Evolutionary conservation across 2,888 invertebrate genomes (phyloP), one percentile per base, ranked within the genome.

Genomic region (Caenorhabditis panamensis): DNA sequence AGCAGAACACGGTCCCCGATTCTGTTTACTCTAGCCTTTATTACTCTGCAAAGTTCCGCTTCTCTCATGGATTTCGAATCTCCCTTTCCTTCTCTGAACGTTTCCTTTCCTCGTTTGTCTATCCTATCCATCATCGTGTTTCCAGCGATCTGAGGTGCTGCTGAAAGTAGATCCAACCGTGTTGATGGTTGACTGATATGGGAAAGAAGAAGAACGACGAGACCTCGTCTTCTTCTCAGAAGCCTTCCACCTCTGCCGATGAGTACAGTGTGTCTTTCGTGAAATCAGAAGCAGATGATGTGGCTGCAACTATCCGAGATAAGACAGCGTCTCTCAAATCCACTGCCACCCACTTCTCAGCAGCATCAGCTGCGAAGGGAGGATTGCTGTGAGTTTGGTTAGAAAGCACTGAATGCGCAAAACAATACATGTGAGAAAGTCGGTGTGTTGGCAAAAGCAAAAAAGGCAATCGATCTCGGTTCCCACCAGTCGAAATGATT

Each of bases 241-340:
- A 73, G 22, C 49, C 64, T 18, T 58, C 62, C 26, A 49, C 47
- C 18, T 53, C 69, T n/a, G 24, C 24, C 22, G 68, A 78, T 44
- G 71, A 78, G 24, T 72, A 56, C 22, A 67, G 67, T 11, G 79
- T 79, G 0, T 64, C 64, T 2, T 79, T 79, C 41, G 79, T 79
- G 13, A 79, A 71, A 41, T 24, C 67, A 9, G 61, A 72, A 36
- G 79, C 66, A 20, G 71, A 71, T 37, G 64, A 64, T 28, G 72
- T 62, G 64, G 44, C 66, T 18, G 54, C 80, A 0, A 69, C 75
- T 20, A 71, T 84, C 31, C 28, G 68, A 4, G 82, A 84, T 31
- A 79, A 82, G 56, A 84, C 84, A 4, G 79, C 81, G 2, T 83
- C 82, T 31, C 63, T 84, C 18, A 82, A 84, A 31, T 84, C 84